These are phyloP conservation scores for Drosophila tsacasi DNA, from an alignment of 1,140 invertebrate genomes.

Conservation along the genomic window DNA sequence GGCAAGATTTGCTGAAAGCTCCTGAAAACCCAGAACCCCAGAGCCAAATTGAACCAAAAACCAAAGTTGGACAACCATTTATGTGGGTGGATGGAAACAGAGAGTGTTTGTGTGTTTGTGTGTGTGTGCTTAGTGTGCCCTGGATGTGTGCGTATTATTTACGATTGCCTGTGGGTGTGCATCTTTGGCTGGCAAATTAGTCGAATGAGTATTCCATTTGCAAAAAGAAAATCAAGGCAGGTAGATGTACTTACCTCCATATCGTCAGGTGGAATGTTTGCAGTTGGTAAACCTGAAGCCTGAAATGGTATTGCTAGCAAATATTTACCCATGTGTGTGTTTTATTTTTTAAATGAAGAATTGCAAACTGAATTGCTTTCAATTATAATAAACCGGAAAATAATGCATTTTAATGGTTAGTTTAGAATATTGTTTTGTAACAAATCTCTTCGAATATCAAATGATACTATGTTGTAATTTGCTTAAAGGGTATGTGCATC, in stretches of 20 bases:
- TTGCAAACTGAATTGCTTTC: constrained; percentile 4
- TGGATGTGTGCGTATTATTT: constrained; percentile 4
- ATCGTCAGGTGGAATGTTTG: constrained; percentile 14
- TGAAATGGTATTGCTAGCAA: constrained; percentile 13
- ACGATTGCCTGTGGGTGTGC: constrained; percentile 13
- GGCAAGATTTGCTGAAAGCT: constrained; percentile 66
- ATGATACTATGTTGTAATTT: neutral
- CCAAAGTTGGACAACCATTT: constrained; percentile 57
- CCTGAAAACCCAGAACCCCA: constrained; percentile 32
- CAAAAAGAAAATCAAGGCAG: constrained; percentile 29
- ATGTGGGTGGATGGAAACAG: constrained; percentile 10
- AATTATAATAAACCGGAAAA: neutral
- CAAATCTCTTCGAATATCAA: neutral
- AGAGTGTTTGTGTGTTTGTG: neutral
- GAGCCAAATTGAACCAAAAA: constrained; percentile 63
- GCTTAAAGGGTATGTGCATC: neutral
- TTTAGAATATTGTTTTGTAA: neutral
- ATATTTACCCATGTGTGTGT: neutral
- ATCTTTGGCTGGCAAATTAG: constrained; percentile 43
- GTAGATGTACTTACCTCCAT: constrained; percentile 13
- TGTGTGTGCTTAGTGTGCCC: neutral
- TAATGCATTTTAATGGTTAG: neutral
- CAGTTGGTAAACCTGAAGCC: constrained; percentile 1
- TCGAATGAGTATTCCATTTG: constrained; percentile 38
- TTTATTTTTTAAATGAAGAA: neutral